Evolutionary conservation across 1,140 invertebrate genomes (phyloP).

Genomic region (Drosophila kepulauana): DNA sequence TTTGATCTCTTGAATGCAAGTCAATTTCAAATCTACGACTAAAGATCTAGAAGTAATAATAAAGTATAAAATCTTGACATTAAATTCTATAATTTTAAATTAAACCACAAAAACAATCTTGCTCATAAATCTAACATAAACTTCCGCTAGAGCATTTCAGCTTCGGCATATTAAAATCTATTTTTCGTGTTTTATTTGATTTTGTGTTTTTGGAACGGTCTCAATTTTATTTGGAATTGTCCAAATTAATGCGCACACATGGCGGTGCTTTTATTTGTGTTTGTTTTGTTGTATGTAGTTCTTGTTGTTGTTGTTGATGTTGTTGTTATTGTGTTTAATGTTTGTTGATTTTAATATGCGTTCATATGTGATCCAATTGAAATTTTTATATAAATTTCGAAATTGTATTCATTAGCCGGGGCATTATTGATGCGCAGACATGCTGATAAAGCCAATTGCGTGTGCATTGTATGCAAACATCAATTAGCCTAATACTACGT

Average conservation of each 20-base stretch:
- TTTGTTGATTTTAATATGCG: constrained; percentile 31
- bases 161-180: constrained; percentile 4
- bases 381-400: constrained; percentile 21
- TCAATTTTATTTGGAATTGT: constrained; percentile 36
- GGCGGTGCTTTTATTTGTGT: constrained; percentile 3
- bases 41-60: too few relatives aligned
- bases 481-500: constrained; percentile 34
- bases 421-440: constrained; percentile 17
- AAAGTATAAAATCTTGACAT: too few relatives aligned
- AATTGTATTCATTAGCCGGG: constrained; percentile 23
- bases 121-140: background rate
- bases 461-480: background rate
- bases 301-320: background rate
- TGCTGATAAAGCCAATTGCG: constrained; percentile 15
- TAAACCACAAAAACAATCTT: background rate
- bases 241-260: constrained; percentile 48
- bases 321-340: constrained; percentile 7
- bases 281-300: background rate
- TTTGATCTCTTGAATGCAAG: too few relatives aligned
- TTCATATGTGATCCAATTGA: constrained; percentile 21
- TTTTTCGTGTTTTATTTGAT: constrained; percentile 18
- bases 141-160: constrained; percentile 13
- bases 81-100: background rate
- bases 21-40: too few relatives aligned
- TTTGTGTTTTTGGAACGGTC: constrained; percentile 22